These are phyloP conservation scores for Cotesia typhae DNA, from an alignment of 1,140 invertebrate genomes.

Conservation along the genomic window DNA sequence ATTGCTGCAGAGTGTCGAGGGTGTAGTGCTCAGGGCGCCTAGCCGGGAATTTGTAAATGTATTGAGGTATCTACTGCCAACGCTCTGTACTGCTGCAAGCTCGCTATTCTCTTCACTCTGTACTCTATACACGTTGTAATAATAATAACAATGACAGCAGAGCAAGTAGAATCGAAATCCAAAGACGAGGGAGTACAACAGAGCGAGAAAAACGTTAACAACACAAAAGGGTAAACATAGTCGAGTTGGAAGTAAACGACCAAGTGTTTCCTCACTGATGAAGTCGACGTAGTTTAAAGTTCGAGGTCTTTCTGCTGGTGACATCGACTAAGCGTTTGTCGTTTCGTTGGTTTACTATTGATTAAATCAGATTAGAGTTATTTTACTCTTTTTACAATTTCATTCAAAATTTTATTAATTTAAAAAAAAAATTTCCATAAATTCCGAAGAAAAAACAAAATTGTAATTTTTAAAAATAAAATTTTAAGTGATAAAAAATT, in stretches of 20 bases:
- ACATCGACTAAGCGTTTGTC: constrained; percentile 8
- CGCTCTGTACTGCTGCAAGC: no score
- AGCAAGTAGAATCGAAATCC: background rate
- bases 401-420: background rate
- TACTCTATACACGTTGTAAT: no score
- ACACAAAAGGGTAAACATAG: constrained; percentile 2
- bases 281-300: constrained; percentile 11
- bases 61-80: no score
- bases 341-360: background rate
- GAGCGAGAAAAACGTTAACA: background rate
- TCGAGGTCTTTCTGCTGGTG: constrained; percentile 1
- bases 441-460: no score
- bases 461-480: no score
- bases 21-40: no score
- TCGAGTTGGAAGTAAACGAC: constrained; percentile 1
- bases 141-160: no score
- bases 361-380: background rate
- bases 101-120: no score
- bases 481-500: no score
- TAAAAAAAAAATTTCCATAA: no score
- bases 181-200: background rate
- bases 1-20: no score
- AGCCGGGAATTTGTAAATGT: no score
- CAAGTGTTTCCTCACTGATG: constrained; percentile 12
- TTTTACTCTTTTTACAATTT: background rate